Evolutionary conservation across 2,888 invertebrate species (phyloP).

Genomic region (Crematogaster levior): DNA sequence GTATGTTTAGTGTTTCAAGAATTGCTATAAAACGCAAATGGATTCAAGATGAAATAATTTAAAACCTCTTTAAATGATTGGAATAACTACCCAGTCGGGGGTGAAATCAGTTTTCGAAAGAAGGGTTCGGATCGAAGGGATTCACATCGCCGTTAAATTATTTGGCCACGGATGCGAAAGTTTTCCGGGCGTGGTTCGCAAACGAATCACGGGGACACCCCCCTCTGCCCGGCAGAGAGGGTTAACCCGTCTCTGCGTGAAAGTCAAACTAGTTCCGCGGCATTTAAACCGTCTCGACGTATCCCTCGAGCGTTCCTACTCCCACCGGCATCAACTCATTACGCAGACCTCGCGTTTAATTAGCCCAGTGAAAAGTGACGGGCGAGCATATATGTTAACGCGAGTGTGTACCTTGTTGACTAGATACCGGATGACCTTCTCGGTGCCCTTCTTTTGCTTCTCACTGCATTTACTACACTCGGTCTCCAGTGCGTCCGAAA

Average conservation of each 20-base stretch:
- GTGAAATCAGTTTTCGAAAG: conserved; percentile 20
- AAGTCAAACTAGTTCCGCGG: conserved; percentile 65
- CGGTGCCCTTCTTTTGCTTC: conserved; percentile 88
- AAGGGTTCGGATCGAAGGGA: not conserved
- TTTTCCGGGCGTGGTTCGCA: conserved; percentile 41
- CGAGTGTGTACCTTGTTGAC: conserved; percentile 85
- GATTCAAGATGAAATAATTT: not conserved
- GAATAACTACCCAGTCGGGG: not conserved
- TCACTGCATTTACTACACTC: conserved; percentile 90
- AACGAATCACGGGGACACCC: conserved; percentile 22
- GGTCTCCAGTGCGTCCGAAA: conserved; percentile 91
- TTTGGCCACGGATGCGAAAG: conserved; percentile 49
- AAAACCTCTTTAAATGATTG: not conserved
- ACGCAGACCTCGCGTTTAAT: conserved; percentile 57
- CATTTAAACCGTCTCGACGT: conserved; percentile 51
- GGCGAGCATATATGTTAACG: conserved; percentile 32
- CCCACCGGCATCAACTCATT: conserved; percentile 44
- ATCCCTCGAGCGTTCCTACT: conserved; percentile 22
- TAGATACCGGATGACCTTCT: conserved; percentile 89
- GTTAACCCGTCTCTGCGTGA: conserved; percentile 54
- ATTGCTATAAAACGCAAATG: not conserved
- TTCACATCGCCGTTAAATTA: conserved; percentile 43
- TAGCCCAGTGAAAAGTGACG: conserved; percentile 63
- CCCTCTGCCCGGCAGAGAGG: not conserved
- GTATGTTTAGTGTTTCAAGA: not conserved